Evolutionary conservation across 2,888 invertebrate genomes (phyloP), one percentile per base, ranked within the genome.

Genomic region (Alloscopus bannaensis): DNA sequence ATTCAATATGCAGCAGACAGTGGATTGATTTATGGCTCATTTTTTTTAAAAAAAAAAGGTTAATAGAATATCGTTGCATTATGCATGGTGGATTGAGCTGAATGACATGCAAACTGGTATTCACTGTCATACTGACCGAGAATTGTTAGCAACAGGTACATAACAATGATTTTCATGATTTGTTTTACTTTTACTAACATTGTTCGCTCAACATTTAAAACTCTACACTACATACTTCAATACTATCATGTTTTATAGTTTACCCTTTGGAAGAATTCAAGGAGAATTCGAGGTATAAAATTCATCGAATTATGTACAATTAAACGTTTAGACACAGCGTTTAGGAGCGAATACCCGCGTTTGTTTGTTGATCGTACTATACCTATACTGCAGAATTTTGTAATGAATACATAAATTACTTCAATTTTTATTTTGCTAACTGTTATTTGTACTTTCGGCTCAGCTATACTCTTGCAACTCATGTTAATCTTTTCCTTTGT

Each of bases 131-230:
- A 18, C 36, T 60, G 26, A 60, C 62, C 71, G 31, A 36, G 36
- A 16, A 52, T 78, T 55, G 2, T 24, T 50, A 66, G 78, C 78
- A 78, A 78, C 78, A 78, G 78, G 78, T 78, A 70, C 70, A 70
- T 69, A 70, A 78, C 71, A 78, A 78, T 78, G 71, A 78, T 71
- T 78, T 78, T 78, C 71, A 78, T 78, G 78, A 78, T 78, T 78
- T 71, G 66, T 71, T 31, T 69, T 59, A 59, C 70, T 47, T 71
- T 78, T 78, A 71, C 66, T 78, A 78, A n/a, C n/a, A n/a, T n/a
- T n/a, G n/a, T n/a, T n/a, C n/a, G n/a, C n/a, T n/a, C n/a, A n/a
- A n/a, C n/a, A n/a, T n/a, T n/a, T n/a, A n/a, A n/a, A n/a, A n/a
- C n/a, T n/a, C n/a, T 78, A 71, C 70, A 77, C 50, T 78, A 62